Conservation (phyloP, 2,888 invertebrate species). For the Xestia rhomboidea region DNA sequence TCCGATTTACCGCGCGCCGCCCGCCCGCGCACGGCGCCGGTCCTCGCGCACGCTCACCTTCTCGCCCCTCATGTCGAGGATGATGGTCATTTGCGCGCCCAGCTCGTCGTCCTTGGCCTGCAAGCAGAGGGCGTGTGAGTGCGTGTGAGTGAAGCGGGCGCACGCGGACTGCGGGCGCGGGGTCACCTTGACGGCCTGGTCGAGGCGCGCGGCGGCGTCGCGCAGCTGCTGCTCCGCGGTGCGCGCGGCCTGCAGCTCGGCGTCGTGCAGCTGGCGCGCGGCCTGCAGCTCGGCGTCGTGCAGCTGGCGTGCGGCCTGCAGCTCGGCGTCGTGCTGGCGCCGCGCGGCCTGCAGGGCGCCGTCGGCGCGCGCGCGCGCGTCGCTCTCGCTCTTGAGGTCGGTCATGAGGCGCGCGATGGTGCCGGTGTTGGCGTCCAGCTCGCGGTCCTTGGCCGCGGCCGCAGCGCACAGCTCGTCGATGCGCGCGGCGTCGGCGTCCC, state of each 20-base stretch:
- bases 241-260: conserved; percentile 46
- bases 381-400: conserved; percentile 51
- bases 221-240: conserved; percentile 9
- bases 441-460: conserved; percentile 42
- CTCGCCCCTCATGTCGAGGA: conserved; percentile 77
- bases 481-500: conserved; percentile 60
- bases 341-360: conserved; percentile 28
- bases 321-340: conserved; percentile 38
- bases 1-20: neutral
- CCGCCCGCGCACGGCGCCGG: neutral
- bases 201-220: conserved; percentile 31
- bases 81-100: conserved; percentile 74
- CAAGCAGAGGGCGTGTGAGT: conserved; percentile 14
- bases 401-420: conserved; percentile 60
- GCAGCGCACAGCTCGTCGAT: conserved; percentile 15
- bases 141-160: neutral
- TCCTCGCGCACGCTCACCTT: conserved; percentile 69
- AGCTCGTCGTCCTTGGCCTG: conserved; percentile 77
- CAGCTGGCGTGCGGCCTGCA: conserved; percentile 20
- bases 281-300: conserved; percentile 35
- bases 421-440: conserved; percentile 49
- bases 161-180: neutral
- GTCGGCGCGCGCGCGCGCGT: conserved; percentile 50
- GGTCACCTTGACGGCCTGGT: conserved; percentile 42
- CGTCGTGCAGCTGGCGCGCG: conserved; percentile 16